phyloP scores from a whole-genome alignment of 2,113 vertebrate genomes.

The Pterocles gutturalis region DNA sequence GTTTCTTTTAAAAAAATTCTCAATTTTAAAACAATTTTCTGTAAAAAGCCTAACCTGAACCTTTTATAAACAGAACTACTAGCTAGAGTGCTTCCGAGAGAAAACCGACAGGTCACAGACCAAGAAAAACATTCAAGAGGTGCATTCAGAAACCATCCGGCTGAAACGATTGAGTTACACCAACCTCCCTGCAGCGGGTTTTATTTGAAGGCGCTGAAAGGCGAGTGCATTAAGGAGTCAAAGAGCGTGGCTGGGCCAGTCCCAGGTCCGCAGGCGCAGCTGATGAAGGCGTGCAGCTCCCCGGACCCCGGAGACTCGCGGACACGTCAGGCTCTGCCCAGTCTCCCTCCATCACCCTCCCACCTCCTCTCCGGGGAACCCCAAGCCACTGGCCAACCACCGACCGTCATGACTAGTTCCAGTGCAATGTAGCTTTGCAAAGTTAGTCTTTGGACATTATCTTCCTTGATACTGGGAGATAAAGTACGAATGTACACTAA shows the following conservation, averaged over 20 bases:
- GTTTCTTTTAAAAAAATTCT: background rate
- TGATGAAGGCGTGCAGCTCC: background rate
- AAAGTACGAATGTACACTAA: background rate
- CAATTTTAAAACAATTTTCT: background rate
- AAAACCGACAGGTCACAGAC: background rate
- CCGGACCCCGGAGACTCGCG: background rate
- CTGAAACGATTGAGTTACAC: rapidly evolving
- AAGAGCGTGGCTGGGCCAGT: background rate
- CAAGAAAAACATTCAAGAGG: background rate
- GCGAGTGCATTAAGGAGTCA: background rate
- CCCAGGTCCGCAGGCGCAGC: background rate
- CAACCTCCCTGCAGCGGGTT: background rate
- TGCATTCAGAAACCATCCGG: background rate
- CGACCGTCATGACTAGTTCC: background rate
- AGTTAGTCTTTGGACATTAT: background rate
- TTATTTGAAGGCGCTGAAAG: background rate
- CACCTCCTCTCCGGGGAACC: background rate
- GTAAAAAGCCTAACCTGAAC: constrained; percentile 24
- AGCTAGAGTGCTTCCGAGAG: background rate
- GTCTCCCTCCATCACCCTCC: background rate
- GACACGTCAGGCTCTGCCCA: background rate
- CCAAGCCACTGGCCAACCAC: background rate
- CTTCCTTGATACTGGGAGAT: constrained; percentile 4
- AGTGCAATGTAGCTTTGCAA: constrained; percentile 24
- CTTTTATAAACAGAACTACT: background rate